phyloP scores from a whole-genome alignment of 2,113 vertebrate species.

The Coptodon bakossiorum region DNA sequence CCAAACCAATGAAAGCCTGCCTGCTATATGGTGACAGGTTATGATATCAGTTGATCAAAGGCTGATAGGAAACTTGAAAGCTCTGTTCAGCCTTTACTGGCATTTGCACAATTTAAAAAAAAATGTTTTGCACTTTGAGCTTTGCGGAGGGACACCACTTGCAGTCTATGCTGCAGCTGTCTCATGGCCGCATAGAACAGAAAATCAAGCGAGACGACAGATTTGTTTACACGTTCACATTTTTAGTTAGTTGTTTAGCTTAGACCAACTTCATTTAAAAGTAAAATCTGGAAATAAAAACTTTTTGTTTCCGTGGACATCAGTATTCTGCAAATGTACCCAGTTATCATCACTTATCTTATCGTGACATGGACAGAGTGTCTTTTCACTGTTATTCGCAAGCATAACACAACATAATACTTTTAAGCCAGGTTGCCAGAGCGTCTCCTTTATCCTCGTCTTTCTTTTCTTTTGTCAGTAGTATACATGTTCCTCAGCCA shows the following conservation, averaged over 20 bases:
- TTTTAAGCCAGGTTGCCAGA: conserved; percentile 57
- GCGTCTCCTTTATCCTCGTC: conserved; percentile 41
- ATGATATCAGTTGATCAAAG: conserved; percentile 38
- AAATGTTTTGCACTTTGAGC: background rate
- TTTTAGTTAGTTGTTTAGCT: background rate
- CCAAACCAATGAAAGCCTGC: conserved; percentile 9
- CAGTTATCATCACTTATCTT: background rate
- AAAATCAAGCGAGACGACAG: background rate
- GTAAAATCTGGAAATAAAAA: background rate
- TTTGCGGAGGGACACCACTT: background rate
- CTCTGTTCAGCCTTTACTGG: conserved; percentile 3
- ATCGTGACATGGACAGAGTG: conserved; percentile 2
- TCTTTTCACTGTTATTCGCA: conserved; percentile 25
- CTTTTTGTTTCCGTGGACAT: background rate
- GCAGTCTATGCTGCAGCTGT: background rate
- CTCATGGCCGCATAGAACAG: background rate
- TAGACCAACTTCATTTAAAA: background rate
- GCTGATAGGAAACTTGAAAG: conserved; percentile 26
- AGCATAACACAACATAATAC: conserved; percentile 54
- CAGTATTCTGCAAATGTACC: background rate
- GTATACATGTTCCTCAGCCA: conserved; percentile 52
- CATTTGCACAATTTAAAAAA: background rate
- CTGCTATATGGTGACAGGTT: conserved; percentile 28
- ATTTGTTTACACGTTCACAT: background rate
- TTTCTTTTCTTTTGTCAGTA: conserved; percentile 54